phyloP scores from a whole-genome alignment of 1,140 invertebrate genomes.

The Philotrypesis tridentata region DNA sequence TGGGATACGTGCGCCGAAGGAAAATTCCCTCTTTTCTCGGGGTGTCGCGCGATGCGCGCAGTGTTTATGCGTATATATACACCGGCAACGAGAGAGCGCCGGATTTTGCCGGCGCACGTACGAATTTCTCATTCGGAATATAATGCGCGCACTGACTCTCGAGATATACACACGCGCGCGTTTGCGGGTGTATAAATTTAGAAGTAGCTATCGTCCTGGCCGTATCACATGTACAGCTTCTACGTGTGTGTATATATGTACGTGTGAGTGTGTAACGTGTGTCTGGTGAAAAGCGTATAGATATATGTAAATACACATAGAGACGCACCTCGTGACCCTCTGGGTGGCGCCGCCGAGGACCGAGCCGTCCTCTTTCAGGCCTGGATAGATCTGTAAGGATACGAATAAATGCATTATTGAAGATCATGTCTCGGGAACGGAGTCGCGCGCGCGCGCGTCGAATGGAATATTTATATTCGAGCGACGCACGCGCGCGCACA shows the following conservation, averaged over 20 bases:
- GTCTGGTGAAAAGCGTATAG: too few species aligned
- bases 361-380: slow-evolving; percentile 69
- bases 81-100: not conserved
- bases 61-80: too few species aligned
- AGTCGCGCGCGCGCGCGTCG: not conserved
- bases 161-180: not conserved
- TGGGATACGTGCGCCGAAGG: too few species aligned
- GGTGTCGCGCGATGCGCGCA: too few species aligned
- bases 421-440: not conserved
- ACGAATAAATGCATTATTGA: not conserved
- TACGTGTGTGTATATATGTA: too few species aligned
- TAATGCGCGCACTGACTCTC: slow-evolving; percentile 27
- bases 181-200: slow-evolving; percentile 11
- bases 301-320: slow-evolving; percentile 28
- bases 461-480: not conserved
- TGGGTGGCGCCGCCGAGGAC: slow-evolving; percentile 69
- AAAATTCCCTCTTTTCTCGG: too few species aligned
- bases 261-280: too few species aligned
- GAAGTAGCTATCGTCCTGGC: not conserved
- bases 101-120: slow-evolving; percentile 11
- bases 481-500: not conserved
- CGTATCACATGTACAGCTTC: too few species aligned
- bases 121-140: slow-evolving; percentile 46
- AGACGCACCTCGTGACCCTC: slow-evolving; percentile 68
- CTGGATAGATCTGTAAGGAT: slow-evolving; percentile 69